Evolutionary conservation across 1,140 invertebrate species (phyloP), one percentile per base, ranked within the genome.

Genomic region (Agrilus planipennis): DNA sequence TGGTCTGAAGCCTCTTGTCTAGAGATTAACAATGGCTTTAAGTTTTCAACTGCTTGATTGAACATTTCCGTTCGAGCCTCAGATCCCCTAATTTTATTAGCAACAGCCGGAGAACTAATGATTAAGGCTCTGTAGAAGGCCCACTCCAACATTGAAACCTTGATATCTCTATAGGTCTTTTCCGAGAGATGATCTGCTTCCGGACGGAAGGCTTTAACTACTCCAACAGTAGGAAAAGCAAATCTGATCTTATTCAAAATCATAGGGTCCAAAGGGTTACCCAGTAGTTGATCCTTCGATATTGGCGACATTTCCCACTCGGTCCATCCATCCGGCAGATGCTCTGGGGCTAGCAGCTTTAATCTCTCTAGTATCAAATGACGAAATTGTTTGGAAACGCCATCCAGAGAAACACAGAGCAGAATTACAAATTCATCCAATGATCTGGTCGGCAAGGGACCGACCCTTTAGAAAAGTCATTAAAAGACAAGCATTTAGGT

Each of bases 211-310:
- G 31, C 31, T 16, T 32, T 9, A 7, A 32, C 31, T 15, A 32
- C 15, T 16, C 15, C 31, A 11, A 32, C 15, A 9, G 31, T 32
- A 15, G 31, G 31, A 15, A 32, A 14, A 7, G 31, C 31, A 32
- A 32, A 32, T 16, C 31, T 32, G 9, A 32, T 32, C 15, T 32
- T 32, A 14, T 32, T 32, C 31, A 32, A 15, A 16, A 32, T 15
- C 9, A 11, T 7, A 15, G 31, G 31, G 15, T 32, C 31, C 9
- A 11, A 11, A 9, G 9, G 9, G 7, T 32, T 16, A 11, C 31
- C 31, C 15, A 32, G 31, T 9, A 32, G 31, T 9, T 15, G 9
- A 7, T 32, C 31, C 15, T 15, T 32, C 7, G 9, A 11, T 9
- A 32, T 9, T 15, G 10, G 15, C 7, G 15, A 32, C 9, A 32